Base-by-base conservation (phyloP, 2,797 vertebrate species). In the Yasuhikotakia modesta region DNA sequence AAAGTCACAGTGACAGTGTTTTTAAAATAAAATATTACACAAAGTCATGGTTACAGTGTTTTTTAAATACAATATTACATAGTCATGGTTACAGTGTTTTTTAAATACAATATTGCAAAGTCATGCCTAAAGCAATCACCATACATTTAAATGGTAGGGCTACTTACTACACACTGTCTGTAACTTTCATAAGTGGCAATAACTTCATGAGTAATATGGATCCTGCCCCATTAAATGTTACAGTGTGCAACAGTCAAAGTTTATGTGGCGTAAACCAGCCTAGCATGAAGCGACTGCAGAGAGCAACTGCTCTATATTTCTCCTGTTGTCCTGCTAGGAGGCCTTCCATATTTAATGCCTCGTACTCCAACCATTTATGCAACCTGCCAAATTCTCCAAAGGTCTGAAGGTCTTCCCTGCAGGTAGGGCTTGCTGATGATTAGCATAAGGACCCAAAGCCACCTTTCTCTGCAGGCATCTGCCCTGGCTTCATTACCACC, bases 401-500 rank as follows among this genome's bases (percentile, higher is more conserved):
- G 53, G n/a, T 52, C 24, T 64, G 14, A 73, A 46, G 76, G 48
- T 22, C 73, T 65, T 76, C 12, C 55, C 60, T 71, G 32, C 55
- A 57, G 55, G 17, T 64, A 35, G n/a, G 55, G 55, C 76, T 79
- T 45, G 48, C 48, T 70, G 50, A 70, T 73, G 22, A 81, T 79
- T 78, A 69, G 46, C 73, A 63, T 61, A 14, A 69, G 79, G 10
- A 79, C 52, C 30, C 79, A 70, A 46, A 68, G 19, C 27, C 67
- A 76, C 45, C 45, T 69, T 50, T 19, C 70, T 70, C 46, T 24
- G 22, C 30, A 30, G 50, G 67, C 64, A 70, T 67, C 50, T 53
- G 55, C 55, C 53, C 71, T 57, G 61, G 55, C 64, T 69, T 74
- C 64, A 76, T 76, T 82, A 70, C 57, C 65, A 70, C 21, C 30